Base-by-base conservation (phyloP, 2,888 invertebrate species). In the Cyclophora albipunctata region DNA sequence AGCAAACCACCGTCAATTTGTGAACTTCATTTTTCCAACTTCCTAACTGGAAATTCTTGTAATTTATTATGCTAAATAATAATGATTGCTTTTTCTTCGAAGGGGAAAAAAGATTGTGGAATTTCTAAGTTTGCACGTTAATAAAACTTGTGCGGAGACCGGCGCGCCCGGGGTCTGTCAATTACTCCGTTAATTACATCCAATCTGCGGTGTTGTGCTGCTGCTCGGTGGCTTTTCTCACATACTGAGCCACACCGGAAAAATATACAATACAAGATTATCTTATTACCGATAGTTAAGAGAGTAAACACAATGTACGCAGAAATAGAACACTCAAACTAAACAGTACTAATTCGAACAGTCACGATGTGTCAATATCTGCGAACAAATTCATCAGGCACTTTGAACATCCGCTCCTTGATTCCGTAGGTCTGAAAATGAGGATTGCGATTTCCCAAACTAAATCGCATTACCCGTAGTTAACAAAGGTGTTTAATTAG, bases 401-500 rank as follows among this genome's bases (percentile, higher is more conserved):
- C 5, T 43, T 20, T 43, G 34, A 6, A 43, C 5, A 37, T 20
- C 40, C n/a, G 7, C 7, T 7, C 7, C 4, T 6, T 42, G 42
- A 42, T n/a, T 42, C 4, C 7, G 7, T 5, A 34, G 34, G 2
- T 2, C 34, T 5, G 6, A 34, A 43, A 43, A 43, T 5, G 43
- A 33, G 20, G 6, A 34, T 34, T 43, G 20, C 34, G 43, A 43
- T 43, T 43, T 43, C 20, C 34, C 5, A 6, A 34, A 34, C 20
- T 43, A 43, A 34, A 43, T 43, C 43, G 43, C 33, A 43, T 43
- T 34, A 43, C 20, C 45, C 42, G 45, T 46, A 6, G 62, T 54
- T 58, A 61, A 67, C 66, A 65, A 63, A 73, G 71, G 68, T 71
- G 71, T 68, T 67, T 73, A 70, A 74, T 73, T 73, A 70, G 61